These are phyloP conservation scores for Acipenser ruthenus DNA, from an alignment of 2,797 vertebrate species.

Conservation along the genomic window DNA sequence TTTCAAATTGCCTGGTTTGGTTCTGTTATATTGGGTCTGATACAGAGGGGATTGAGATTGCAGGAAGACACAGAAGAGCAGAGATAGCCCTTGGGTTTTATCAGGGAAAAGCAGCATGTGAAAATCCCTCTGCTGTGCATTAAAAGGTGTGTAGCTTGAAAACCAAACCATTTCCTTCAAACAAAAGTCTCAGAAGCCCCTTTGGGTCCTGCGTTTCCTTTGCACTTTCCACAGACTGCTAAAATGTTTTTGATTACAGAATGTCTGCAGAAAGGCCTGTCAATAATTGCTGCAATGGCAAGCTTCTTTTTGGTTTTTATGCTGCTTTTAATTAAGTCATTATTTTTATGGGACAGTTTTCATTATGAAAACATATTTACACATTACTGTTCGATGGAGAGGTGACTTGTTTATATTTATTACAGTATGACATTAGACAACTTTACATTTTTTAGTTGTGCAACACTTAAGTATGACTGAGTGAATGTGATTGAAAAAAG, in stretches of 20 bases:
- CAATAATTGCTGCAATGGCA: constrained; percentile 16
- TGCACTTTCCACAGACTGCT: constrained; percentile 27
- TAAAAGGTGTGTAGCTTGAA: constrained; percentile 50
- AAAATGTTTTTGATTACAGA: constrained; percentile 26
- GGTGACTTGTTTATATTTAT: too few relatives aligned
- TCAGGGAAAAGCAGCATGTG: constrained; percentile 33
- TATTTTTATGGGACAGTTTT: constrained; percentile 6
- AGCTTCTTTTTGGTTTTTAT: constrained; percentile 19
- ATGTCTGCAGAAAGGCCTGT: constrained; percentile 15
- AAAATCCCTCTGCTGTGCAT: constrained; percentile 39
- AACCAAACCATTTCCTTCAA: constrained; percentile 36
- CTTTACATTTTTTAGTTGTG: too few relatives aligned
- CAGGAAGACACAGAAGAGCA: constrained; percentile 42
- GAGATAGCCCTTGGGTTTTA: constrained; percentile 43
- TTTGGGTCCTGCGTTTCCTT: constrained; percentile 38
- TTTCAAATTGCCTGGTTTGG: constrained; percentile 64
- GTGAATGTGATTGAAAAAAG: too few relatives aligned
- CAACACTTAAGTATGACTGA: too few relatives aligned
- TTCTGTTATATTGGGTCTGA: constrained; percentile 61
- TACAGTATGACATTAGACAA: too few relatives aligned
- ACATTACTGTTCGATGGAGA: too few relatives aligned
- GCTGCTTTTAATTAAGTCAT: constrained; percentile 18
- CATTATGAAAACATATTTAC: constrained; percentile 8
- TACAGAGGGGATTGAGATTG: constrained; percentile 41
- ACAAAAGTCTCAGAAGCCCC: constrained; percentile 29